Conservation (phyloP, 2,888 invertebrate genomes). For the Erebia aethiops region DNA sequence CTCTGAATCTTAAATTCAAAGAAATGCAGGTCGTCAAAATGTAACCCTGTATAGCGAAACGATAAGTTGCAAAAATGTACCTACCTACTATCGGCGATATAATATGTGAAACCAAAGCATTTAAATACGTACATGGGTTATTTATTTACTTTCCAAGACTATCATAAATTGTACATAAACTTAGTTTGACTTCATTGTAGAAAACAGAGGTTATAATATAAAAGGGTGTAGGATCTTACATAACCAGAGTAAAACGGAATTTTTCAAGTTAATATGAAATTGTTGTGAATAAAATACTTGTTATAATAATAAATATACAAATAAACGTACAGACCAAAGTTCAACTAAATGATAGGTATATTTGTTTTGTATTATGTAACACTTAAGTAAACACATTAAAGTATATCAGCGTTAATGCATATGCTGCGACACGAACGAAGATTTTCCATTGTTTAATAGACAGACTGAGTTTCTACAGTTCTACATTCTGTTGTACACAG, state of each 20-base stretch:
- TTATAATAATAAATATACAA: too few species aligned
- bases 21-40: too few species aligned
- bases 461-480: too few species aligned
- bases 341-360: conserved; percentile 9
- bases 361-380: conserved; percentile 15
- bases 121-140: not conserved
- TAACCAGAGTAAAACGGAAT: too few species aligned
- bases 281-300: conserved; percentile 20
- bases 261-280: too few species aligned
- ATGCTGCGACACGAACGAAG: too few species aligned
- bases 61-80: not conserved
- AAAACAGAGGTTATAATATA: not conserved
- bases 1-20: too few species aligned
- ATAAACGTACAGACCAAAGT: conserved; percentile 34
- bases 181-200: not conserved
- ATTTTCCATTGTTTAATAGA: too few species aligned
- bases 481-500: too few species aligned
- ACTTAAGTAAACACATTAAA: conserved; percentile 1
- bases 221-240: not conserved
- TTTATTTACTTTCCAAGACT: not conserved
- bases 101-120: too few species aligned
- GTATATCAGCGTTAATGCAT: too few species aligned
- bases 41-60: not conserved
- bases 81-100: not conserved
- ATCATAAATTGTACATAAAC: not conserved